Conservation (phyloP, 2,888 invertebrate species). For the Euphydryas editha region DNA sequence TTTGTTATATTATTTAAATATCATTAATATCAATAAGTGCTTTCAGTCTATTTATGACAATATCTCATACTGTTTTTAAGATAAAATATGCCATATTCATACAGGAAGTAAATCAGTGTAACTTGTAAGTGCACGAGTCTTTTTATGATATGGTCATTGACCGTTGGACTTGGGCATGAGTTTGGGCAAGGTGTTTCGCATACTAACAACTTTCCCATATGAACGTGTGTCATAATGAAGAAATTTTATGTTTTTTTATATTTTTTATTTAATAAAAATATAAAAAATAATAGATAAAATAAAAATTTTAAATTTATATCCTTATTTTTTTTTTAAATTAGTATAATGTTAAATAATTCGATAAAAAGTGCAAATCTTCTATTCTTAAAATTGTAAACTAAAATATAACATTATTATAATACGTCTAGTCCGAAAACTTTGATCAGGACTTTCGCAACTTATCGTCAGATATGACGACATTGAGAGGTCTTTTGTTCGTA, state of each 20-base stretch:
- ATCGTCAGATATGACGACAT: conserved; percentile 73
- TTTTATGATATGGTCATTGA: conserved; percentile 64
- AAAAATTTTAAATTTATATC: background rate
- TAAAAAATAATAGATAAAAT: background rate
- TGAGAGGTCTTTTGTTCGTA: conserved; percentile 69
- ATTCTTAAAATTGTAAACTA: background rate
- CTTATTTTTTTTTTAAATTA: no score
- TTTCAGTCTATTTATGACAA: background rate
- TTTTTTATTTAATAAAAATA: conserved; percentile 23
- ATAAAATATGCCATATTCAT: conserved; percentile 2
- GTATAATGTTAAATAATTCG: background rate
- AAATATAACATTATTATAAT: background rate
- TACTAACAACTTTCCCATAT: conserved; percentile 51
- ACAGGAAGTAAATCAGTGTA: conserved; percentile 32
- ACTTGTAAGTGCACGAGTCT: conserved; percentile 26
- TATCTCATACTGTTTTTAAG: background rate
- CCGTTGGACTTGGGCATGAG: conserved; percentile 61
- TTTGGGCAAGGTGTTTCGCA: conserved; percentile 62
- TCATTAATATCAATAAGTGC: no score
- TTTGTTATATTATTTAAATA: background rate
- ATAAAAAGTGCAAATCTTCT: background rate
- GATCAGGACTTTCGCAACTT: conserved; percentile 71
- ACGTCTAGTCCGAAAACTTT: background rate
- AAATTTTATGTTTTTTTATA: conserved; percentile 36
- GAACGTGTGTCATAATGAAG: conserved; percentile 38